Evolutionary conservation across 1,140 invertebrate species (phyloP), one percentile per base, ranked within the genome.

Genomic region (Zaprionus camerounensis): DNA sequence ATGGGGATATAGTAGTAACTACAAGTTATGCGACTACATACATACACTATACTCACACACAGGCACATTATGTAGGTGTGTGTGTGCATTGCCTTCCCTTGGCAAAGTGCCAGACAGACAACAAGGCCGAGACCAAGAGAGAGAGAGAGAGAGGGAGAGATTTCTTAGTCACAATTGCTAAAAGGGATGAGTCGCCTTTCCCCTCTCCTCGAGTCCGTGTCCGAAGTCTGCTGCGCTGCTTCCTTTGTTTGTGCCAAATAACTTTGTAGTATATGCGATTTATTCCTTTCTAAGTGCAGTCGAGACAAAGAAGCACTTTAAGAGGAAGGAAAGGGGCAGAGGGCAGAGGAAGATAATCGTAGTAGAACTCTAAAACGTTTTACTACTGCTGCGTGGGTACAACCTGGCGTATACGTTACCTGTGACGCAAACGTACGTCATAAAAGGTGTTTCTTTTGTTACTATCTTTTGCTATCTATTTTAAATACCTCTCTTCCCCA

Each of bases 21-120:
- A 24, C 22, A 51, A 12, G 9, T 12, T 24, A 51, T 51, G 46
- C 41, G 41, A 46, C n/a, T 46, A 17, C 41, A 22, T 51, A 12
- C 22, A 26, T 26, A 26, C 24, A 26, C 24, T 26, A 26, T 26
- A 5, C 24, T 5, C 24, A 51, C 20, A 22, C 31, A 61, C 26
- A 44, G 11, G 44, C 2, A 44, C 22, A 44, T 24, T 38, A 5
- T 36, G 20, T 59, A 9, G 6, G 26, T 28, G 17, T 49, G 26
- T 28, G 13, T 20, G 34, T 41, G n/a, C 44, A 20, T 51, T 22
- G 46, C 20, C 44, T 20, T 38, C 36, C 36, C 36, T 67, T 57
- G 36, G 65, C 66, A 69, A 59, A 17, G 38, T 69, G 66, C 66
- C 66, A 69, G 66, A 20, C 66, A 69, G 56, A 69, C 66, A 69